Base-by-base conservation (phyloP, 1,140 invertebrate species). In the Penaeus indicus region DNA sequence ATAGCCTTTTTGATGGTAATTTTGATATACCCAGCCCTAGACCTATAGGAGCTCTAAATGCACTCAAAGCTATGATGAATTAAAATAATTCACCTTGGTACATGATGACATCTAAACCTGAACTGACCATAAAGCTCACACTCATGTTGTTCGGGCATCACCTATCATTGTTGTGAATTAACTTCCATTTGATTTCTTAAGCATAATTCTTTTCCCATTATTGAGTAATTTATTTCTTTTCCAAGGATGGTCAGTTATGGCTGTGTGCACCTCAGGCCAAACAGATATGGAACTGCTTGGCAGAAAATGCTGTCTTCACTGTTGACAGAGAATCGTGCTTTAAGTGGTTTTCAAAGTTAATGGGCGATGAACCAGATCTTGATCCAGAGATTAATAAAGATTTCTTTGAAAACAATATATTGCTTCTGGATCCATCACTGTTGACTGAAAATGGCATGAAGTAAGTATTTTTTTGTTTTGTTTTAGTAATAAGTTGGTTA, bases 281-380 rank as follows among this genome's bases (percentile, higher is more conserved):
- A 93, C 97, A 98, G 94, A 98, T 99, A 91, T 99, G 98, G 98
- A 95, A 97, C 91, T 98, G 97, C 93, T 94, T 99, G 77, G 97
- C 98, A 21, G 97, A 99, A 92, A 96, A 96, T 92, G 97, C 97
- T 13, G 97, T 98, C 2, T 98, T 98, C 93, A 93, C 96, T 5
- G 96, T 96, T 5, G 98, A 99, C 93, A 94, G 98, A 69, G 98
- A 99, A 93, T 97, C 97, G 7, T 99, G 98, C 93, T 99, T 99
- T 93, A 97, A 98, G 92, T 99, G 98, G 98, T 99, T 99, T 93
- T 97, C 97, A n/a, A 98, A 99, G 94, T 93, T 99, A 81, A 99
- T 99, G 98, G 97, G 97, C 8, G 98, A 99, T 91, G 98, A 99
- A 92, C 98, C 98, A 10, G 98, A 99, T 93, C 93, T 99, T 77